Conservation (phyloP, 2,113 vertebrate species). For the Macrotus californicus region DNA sequence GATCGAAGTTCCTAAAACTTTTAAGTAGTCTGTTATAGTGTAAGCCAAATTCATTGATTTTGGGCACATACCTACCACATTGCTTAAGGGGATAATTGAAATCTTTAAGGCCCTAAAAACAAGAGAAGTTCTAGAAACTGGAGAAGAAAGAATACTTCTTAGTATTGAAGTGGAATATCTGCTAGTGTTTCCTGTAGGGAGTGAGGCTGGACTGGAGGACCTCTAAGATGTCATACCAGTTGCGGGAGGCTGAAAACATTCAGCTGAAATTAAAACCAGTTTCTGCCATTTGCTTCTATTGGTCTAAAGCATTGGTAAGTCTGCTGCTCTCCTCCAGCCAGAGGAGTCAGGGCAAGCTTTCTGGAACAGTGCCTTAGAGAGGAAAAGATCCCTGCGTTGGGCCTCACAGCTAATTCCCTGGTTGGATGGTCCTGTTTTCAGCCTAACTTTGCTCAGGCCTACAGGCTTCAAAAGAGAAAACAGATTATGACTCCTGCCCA, state of each 20-base stretch:
- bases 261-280: not conserved
- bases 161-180: conserved; percentile 1
- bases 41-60: not conserved
- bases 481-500: not conserved
- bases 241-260: not conserved
- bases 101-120: not conserved
- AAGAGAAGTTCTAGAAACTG: not conserved
- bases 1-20: not conserved
- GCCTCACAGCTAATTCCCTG: not conserved
- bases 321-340: not conserved
- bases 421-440: not conserved
- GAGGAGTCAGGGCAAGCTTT: not conserved
- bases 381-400: not conserved
- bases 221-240: not conserved
- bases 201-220: not conserved
- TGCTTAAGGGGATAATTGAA: not conserved
- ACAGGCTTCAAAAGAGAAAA: conserved; percentile 6
- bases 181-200: not conserved
- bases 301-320: not conserved
- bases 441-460: not conserved
- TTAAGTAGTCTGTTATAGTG: not conserved
- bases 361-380: not conserved
- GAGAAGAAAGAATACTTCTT: not conserved
- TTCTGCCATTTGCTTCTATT: not conserved
- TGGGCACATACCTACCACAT: not conserved